Conservation (phyloP, 2,888 invertebrate genomes). For the Macrophya alboannulata region DNA sequence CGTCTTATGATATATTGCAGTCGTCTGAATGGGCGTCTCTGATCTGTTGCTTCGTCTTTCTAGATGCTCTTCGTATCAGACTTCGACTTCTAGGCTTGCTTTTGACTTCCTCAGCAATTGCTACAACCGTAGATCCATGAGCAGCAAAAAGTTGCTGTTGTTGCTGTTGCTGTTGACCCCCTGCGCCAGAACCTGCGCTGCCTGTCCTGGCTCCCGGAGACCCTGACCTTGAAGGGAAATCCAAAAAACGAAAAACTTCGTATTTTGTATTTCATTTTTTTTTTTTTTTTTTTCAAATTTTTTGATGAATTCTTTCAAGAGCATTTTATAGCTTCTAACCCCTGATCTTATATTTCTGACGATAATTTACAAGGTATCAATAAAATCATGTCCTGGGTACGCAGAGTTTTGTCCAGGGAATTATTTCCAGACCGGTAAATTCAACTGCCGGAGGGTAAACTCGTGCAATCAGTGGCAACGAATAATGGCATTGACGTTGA, state of each 20-base stretch:
- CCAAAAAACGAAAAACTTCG: neutral
- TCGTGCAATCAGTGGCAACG: neutral
- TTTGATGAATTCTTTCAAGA: constrained; percentile 42
- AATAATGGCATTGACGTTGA: neutral
- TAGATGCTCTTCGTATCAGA: constrained; percentile 89
- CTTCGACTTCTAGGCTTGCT: constrained; percentile 87
- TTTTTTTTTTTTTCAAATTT: constrained; percentile 57
- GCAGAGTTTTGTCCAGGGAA: neutral
- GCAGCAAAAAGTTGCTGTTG: constrained; percentile 73
- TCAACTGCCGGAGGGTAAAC: constrained; percentile 5
- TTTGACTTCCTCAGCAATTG: constrained; percentile 80
- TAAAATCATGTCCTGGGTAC: neutral
- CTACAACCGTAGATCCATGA: constrained; percentile 75
- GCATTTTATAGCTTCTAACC: neutral
- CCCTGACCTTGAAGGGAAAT: constrained; percentile 69
- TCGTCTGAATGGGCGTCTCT: constrained; percentile 87
- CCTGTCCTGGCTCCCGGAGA: constrained; percentile 75
- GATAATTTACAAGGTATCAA: neutral
- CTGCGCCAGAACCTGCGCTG: constrained; percentile 71
- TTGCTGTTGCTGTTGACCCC: constrained; percentile 71
- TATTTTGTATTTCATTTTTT: constrained; percentile 5
- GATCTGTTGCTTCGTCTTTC: constrained; percentile 90
- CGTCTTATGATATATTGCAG: constrained; percentile 86
- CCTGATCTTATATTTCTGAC: neutral
- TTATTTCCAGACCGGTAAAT: neutral